Evolutionary conservation across 2,888 invertebrate genomes (phyloP), one percentile per base, ranked within the genome.

Genomic region (Andrena dorsata): DNA sequence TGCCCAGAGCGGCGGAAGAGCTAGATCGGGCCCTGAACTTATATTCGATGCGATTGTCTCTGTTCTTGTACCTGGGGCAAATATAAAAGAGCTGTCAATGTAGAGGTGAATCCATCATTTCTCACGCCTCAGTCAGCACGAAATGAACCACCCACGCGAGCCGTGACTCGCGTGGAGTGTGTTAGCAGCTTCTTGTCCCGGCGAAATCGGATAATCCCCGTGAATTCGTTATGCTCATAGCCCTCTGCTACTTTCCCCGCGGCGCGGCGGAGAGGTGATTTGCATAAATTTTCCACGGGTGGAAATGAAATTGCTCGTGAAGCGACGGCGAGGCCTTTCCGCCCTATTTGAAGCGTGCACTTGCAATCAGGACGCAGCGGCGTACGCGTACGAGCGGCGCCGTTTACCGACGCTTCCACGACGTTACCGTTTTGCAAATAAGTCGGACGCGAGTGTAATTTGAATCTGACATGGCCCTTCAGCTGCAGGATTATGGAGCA

Each of bases 301-400:
- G 84, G 70, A 81, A 90, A 90, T 86, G 83, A 90, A 90, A 90
- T 90, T 90, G 87, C 82, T 89, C 85, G 88, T 85, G 86, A 89
- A 88, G 75, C 77, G 71, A 35, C 74, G 82, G 65, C 60, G 79
- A 75, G 66, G 76, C 70, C 77, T 82, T 87, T 86, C 80, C 83
- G 81, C 76, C 71, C 76, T 81, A 82, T 85, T 85, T 84, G 84
- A 87, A 80, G 76, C 77, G 78, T 47, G 66, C 77, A 70, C 73
- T 84, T 69, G 83, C 88, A 83, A 80, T 69, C 72, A 72, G 82
- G 78, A 72, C 74, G 72, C 61, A 64, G 61, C 71, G 60, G 63
- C 56, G 60, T 79, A 72, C 68, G 79, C 65, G 58, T 69, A 51
- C 58, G 47, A 71, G 23, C 51, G 61, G 49, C 49, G 65, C n/a